phyloP scores from a whole-genome alignment of 35 echinoderm and acorn worm species.

The Anneissia japonica region DNA sequence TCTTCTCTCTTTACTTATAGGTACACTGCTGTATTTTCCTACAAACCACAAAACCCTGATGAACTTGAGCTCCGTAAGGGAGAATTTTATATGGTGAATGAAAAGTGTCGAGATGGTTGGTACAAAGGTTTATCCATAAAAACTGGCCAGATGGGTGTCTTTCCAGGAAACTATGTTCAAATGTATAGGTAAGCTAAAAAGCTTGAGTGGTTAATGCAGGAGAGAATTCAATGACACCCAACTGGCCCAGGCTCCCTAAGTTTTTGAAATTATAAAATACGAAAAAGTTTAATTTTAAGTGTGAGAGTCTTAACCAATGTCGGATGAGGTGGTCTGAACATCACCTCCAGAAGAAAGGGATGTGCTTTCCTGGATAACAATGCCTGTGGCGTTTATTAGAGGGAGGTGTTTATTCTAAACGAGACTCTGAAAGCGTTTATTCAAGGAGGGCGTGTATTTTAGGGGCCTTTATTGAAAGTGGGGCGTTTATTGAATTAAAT shows the following conservation, averaged over 20 bases:
- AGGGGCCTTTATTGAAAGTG: no score
- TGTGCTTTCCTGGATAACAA: no score
- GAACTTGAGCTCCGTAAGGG: slow-evolving; percentile 75
- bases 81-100: slow-evolving; percentile 77
- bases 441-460: no score
- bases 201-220: not conserved
- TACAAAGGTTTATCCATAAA: slow-evolving; percentile 83
- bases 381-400: no score
- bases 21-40: slow-evolving; percentile 18
- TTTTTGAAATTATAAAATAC: no score
- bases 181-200: slow-evolving; percentile 56
- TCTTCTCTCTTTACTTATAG: slow-evolving; percentile 1
- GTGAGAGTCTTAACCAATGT: no score
- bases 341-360: no score
- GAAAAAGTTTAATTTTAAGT: no score
- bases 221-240: not conserved
- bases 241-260: not conserved
- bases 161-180: slow-evolving; percentile 96
- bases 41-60: slow-evolving; percentile 58
- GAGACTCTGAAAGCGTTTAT: not conserved
- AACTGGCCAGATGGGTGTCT: slow-evolving; percentile 66
- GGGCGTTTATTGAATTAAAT: no score
- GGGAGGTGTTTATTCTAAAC: no score
- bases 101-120: slow-evolving; percentile 93
- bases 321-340: no score